Evolutionary conservation across 2,113 vertebrate genomes (phyloP).

Genomic region (Chelonoidis abingdonii): DNA sequence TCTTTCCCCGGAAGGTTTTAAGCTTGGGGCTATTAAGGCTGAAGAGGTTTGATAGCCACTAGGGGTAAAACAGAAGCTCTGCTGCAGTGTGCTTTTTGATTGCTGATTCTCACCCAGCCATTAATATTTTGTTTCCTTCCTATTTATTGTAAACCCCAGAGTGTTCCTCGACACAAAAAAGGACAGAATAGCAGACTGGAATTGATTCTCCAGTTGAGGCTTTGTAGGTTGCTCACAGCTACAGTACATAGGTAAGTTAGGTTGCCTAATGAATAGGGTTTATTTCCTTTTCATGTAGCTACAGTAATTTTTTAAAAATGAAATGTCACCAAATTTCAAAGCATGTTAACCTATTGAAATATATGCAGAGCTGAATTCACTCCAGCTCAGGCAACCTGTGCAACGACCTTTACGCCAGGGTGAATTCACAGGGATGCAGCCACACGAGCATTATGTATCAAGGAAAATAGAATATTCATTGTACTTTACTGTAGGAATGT

Average conservation of each 20-base stretch:
- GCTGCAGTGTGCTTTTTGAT: not conserved
- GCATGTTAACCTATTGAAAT: not conserved
- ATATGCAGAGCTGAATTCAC: not conserved
- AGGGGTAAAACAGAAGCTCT: not conserved
- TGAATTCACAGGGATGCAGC: not conserved
- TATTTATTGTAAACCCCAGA: not conserved
- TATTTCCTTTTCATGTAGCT: not conserved
- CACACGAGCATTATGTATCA: not conserved
- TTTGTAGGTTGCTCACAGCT: not conserved
- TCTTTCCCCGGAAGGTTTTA: conserved; percentile 2
- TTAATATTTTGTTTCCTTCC: conserved; percentile 6
- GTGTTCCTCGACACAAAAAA: not conserved
- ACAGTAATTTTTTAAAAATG: not conserved
- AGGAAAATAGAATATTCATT: not conserved
- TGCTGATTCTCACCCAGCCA: not conserved
- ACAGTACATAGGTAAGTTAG: not conserved
- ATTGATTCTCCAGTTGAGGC: not conserved
- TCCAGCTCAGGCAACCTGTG: not conserved
- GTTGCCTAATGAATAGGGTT: not conserved
- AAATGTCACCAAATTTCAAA: not conserved
- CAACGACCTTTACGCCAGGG: not conserved
- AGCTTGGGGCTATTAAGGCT: conserved; percentile 13
- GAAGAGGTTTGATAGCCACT: conserved; percentile 28
- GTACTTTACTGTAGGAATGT: not conserved
- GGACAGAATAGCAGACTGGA: not conserved